Conservation (phyloP, 2,113 vertebrate species). For the Halcyon malimbica region DNA sequence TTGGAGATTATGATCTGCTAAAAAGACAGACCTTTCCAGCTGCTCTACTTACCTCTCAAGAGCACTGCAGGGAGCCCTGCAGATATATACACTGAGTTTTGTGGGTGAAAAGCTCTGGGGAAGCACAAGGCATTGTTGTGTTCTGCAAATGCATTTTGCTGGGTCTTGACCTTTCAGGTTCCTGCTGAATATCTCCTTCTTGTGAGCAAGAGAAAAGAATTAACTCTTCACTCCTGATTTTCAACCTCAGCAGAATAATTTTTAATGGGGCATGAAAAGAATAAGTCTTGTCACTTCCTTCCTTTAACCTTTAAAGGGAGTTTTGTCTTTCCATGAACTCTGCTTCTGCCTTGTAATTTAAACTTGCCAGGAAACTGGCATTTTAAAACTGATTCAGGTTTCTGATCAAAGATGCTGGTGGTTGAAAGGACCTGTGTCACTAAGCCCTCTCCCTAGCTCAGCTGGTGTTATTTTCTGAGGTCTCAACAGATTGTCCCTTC, state of each 20-base stretch:
- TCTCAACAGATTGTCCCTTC: neutral
- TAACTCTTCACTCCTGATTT: neutral
- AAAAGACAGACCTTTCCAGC: neutral
- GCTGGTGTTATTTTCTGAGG: neutral
- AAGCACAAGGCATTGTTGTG: neutral
- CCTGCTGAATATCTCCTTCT: neutral
- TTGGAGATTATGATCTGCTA: neutral
- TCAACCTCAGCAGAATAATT: neutral
- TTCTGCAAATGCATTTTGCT: neutral
- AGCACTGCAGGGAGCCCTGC: neutral
- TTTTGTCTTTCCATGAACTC: neutral
- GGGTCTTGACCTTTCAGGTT: neutral
- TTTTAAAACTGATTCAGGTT: neutral
- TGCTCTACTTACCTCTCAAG: neutral
- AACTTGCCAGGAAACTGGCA: neutral
- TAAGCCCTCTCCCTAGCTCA: neutral
- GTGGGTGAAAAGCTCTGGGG: neutral
- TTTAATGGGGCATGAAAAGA: neutral
- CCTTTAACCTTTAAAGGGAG: constrained; percentile 22
- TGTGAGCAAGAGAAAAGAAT: neutral
- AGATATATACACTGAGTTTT: accelerated
- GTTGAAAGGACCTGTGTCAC: neutral
- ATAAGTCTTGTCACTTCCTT: neutral
- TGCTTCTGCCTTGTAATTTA: neutral
- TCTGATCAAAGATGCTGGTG: neutral